Percentiles rank a stretch among this genome's conserved stretches.
phyloP scores from a whole-genome alignment of 2,888 invertebrate genomes.

The Tenthredo livida region DNA sequence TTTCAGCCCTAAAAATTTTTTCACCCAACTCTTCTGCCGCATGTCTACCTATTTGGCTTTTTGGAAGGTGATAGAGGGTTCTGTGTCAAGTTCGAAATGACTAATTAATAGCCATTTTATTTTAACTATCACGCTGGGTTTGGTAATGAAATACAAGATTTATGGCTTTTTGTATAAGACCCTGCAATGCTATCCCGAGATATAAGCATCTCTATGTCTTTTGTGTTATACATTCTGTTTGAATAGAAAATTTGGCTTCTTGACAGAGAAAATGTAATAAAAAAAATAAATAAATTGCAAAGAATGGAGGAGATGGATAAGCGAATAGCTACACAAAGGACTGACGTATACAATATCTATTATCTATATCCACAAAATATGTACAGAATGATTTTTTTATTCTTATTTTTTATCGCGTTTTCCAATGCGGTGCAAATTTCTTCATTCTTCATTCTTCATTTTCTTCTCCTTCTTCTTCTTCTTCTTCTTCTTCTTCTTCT shows the following conservation, averaged over 20 bases:
- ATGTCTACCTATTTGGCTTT: neutral
- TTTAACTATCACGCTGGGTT: conserved; percentile 18
- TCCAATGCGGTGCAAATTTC: neutral
- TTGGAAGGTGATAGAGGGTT: neutral
- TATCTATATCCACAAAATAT: too few species aligned
- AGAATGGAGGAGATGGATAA: neutral
- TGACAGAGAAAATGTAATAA: conserved; percentile 1
- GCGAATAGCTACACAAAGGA: neutral
- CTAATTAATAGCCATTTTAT: conserved; percentile 1
- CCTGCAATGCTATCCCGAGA: neutral
- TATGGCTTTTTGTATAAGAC: neutral
- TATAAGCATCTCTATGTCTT: neutral
- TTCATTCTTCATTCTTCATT: neutral
- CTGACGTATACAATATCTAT: too few species aligned
- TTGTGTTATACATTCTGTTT: neutral
- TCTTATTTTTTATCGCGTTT: too few species aligned
- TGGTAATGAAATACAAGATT: conserved; percentile 40
- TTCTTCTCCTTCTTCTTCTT: neutral
- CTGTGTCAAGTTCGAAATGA: conserved; percentile 23
- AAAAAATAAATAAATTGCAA: neutral
- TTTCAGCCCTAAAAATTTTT: neutral
- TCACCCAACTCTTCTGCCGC: neutral
- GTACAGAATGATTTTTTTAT: too few species aligned
- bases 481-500: too few species aligned
- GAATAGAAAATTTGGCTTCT: conserved; percentile 18